A percentile compares a stretch with the other conserved stretches of the same genome.
These are phyloP conservation scores for Pipa parva DNA, from an alignment of 2,113 vertebrate species.

Conservation along the genomic window DNA sequence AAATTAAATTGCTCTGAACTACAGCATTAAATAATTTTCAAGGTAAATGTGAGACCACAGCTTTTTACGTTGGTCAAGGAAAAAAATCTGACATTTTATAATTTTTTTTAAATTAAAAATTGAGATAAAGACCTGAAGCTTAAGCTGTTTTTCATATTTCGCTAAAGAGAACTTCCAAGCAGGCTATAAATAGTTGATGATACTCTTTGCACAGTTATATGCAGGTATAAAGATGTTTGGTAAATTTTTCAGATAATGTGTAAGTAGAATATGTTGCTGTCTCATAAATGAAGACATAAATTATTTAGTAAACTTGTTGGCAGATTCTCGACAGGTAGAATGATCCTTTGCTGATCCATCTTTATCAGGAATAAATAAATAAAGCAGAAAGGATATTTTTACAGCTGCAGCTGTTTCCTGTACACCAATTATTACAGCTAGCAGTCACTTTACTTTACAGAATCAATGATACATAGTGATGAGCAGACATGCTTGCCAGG, in stretches of 20 bases:
- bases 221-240: neutral
- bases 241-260: neutral
- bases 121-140: no score
- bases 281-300: constrained; percentile 6
- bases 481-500: no score
- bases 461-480: constrained; percentile 17
- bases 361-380: constrained; percentile 15
- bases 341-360: constrained; percentile 29
- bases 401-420: constrained; percentile 33
- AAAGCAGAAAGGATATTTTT: constrained; percentile 3
- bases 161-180: no score
- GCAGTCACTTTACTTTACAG: constrained; percentile 14
- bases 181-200: neutral
- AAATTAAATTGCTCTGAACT: no score
- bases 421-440: constrained; percentile 28
- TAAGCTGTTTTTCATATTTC: no score
- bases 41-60: no score
- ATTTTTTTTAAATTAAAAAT: no score
- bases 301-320: constrained; percentile 28
- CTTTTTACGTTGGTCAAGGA: no score
- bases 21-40: no score
- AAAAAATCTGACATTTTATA: no score
- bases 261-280: neutral
- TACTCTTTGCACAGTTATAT: neutral
- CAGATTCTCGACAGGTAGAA: constrained; percentile 27